Conservation (phyloP, 2,113 vertebrate genomes). For the Mormyrus lacerda region DNA sequence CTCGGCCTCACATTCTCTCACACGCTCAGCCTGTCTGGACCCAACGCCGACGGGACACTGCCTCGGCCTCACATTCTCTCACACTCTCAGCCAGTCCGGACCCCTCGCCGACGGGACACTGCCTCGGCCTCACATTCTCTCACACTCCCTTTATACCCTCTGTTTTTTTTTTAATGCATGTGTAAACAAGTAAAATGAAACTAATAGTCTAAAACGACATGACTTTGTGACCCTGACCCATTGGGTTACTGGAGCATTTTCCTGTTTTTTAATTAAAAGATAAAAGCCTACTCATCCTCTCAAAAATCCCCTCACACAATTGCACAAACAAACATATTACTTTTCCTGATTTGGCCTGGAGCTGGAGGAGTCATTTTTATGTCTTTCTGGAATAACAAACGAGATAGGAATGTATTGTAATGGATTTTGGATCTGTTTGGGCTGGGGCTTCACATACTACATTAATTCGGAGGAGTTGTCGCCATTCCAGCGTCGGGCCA, state of each 20-base stretch:
- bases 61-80: neutral
- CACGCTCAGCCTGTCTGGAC: neutral
- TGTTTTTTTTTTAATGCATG: neutral
- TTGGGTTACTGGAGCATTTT: neutral
- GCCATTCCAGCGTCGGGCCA: neutral
- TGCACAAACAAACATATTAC: neutral
- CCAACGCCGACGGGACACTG: neutral
- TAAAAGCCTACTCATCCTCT: neutral
- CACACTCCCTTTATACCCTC: neutral
- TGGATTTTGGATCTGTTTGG: neutral
- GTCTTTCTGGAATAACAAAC: neutral
- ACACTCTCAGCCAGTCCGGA: neutral
- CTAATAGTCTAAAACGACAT: neutral
- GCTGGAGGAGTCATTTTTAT: neutral
- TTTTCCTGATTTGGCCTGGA: neutral
- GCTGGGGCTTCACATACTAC: neutral
- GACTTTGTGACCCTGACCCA: neutral
- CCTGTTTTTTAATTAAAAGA: neutral
- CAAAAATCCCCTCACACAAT: neutral
- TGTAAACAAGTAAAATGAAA: neutral
- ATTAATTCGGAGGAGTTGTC: neutral
- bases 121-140: too few species aligned
- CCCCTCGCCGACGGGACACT: neutral
- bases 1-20: neutral
- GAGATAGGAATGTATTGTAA: neutral